Conservation (phyloP, 2,113 vertebrate species). For the Coturnix japonica region DNA sequence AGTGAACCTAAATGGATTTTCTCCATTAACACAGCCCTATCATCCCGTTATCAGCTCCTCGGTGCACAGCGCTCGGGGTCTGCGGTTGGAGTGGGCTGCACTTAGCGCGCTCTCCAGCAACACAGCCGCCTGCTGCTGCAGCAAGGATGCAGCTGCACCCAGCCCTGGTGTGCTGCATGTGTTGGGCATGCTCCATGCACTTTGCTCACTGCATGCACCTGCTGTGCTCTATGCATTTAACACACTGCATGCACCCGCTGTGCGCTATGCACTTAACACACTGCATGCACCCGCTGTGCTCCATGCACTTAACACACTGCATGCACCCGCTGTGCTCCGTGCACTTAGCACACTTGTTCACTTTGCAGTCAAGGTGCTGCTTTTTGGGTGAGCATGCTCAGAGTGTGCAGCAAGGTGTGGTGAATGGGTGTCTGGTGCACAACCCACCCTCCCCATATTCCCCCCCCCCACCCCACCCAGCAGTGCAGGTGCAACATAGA, state of each 20-base stretch:
- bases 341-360: not conserved
- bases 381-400: accelerated
- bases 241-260: too few species aligned
- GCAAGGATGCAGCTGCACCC: not conserved
- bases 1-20: slow-evolving; percentile 70
- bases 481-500: not conserved
- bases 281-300: too few species aligned
- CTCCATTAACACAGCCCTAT: slow-evolving; percentile 53
- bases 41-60: slow-evolving; percentile 22
- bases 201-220: too few species aligned
- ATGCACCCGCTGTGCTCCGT: too few species aligned
- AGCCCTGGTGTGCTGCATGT: too few species aligned
- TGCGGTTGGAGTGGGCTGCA: not conserved
- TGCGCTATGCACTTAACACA: too few species aligned
- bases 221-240: too few species aligned
- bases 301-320: too few species aligned
- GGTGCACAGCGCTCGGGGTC: not conserved
- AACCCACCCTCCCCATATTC: not conserved
- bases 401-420: not conserved
- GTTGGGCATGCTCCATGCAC: too few species aligned
- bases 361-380: accelerated
- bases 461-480: not conserved
- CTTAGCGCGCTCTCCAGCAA: not conserved
- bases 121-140: not conserved
- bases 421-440: too few species aligned